Evolutionary conservation across 2,113 vertebrate genomes (phyloP).

Genomic region (Miniopterus natalensis): DNA sequence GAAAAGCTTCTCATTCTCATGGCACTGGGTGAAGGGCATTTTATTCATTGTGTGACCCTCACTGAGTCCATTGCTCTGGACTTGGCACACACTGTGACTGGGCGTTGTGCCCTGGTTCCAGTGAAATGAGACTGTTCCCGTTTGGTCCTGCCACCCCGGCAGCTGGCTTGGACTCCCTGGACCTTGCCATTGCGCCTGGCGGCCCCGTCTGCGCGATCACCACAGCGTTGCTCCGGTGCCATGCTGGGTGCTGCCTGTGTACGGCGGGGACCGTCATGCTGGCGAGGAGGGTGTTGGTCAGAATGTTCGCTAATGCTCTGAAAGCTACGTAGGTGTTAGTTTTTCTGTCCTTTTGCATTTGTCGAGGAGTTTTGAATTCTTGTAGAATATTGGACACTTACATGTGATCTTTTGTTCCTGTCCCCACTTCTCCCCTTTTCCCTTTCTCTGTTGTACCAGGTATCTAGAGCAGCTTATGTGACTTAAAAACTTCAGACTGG

Average conservation of each 20-base stretch:
- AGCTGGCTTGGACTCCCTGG: conserved; percentile 49
- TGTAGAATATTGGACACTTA: background rate
- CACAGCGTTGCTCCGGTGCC: background rate
- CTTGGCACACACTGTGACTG: conserved; percentile 57
- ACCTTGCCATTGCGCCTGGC: background rate
- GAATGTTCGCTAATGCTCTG: background rate
- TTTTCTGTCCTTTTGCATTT: background rate
- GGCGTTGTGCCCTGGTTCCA: conserved; percentile 5
- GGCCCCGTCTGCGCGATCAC: background rate
- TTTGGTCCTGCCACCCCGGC: conserved; percentile 52
- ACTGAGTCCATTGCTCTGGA: background rate
- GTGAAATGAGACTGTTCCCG: conserved; percentile 23
- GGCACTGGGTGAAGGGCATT: conserved; percentile 15
- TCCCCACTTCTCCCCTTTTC: accelerated
- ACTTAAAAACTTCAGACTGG: conserved; percentile 25
- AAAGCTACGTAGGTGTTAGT: background rate
- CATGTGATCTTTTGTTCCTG: background rate
- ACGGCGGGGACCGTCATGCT: background rate
- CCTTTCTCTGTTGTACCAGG: background rate
- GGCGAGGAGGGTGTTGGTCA: background rate
- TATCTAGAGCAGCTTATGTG: background rate
- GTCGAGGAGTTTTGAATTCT: background rate
- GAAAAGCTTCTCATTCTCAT: background rate
- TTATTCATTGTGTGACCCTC: conserved; percentile 29
- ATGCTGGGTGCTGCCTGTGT: background rate